Evolutionary conservation across 2,113 vertebrate species (phyloP).

Genomic region (Halichoerus grypus): DNA sequence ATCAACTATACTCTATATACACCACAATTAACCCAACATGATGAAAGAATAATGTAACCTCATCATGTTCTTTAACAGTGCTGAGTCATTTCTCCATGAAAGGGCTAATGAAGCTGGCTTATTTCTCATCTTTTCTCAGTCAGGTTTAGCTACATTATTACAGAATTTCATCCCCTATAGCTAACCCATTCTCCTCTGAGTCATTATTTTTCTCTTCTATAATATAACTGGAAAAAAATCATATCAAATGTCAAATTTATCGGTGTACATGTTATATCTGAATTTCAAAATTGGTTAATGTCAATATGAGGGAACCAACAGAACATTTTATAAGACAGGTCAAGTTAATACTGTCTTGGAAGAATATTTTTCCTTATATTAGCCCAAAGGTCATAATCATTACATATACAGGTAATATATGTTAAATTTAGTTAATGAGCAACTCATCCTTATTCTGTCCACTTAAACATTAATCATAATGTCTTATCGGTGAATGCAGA

Average conservation of each 20-base stretch:
- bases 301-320: slow-evolving; percentile 1
- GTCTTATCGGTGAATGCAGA: background rate
- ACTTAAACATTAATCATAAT: slow-evolving; percentile 49
- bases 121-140: slow-evolving; percentile 33
- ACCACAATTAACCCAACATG: slow-evolving; percentile 34
- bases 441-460: background rate
- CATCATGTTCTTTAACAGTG: slow-evolving; percentile 16
- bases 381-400: slow-evolving; percentile 39
- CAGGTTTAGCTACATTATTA: background rate
- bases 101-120: slow-evolving; percentile 28
- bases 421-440: slow-evolving; percentile 30
- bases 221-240: slow-evolving; percentile 55
- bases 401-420: background rate
- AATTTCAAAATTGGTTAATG: slow-evolving; percentile 61
- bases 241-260: slow-evolving; percentile 60
- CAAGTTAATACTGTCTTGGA: background rate
- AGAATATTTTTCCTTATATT: slow-evolving; percentile 52
- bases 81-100: slow-evolving; percentile 40
- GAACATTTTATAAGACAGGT: slow-evolving; percentile 30
- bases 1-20: background rate
- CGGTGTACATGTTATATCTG: slow-evolving; percentile 11
- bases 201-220: slow-evolving; percentile 39
- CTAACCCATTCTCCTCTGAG: slow-evolving; percentile 4
- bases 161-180: background rate
- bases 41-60: slow-evolving; percentile 53